These are phyloP conservation scores for Cataglyphis albicans DNA, from an alignment of 2,888 invertebrate species.

Conservation along the genomic window DNA sequence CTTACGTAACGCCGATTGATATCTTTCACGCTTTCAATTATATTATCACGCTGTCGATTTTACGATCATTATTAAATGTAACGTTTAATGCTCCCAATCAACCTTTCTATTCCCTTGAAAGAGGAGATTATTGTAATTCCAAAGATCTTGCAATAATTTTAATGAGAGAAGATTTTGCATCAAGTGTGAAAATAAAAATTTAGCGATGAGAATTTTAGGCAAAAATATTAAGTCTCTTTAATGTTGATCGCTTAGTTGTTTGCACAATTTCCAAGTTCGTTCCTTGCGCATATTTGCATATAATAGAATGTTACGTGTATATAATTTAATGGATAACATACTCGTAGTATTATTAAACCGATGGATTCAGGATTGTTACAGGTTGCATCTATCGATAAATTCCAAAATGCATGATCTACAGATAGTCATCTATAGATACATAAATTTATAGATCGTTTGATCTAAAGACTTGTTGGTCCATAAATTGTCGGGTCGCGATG, in stretches of 20 bases:
- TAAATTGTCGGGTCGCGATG: constrained; percentile 15
- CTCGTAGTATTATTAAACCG: constrained; percentile 17
- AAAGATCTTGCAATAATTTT: background rate
- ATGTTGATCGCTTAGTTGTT: constrained; percentile 20
- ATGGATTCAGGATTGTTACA: background rate
- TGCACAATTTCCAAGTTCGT: background rate
- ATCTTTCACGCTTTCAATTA: constrained; percentile 24
- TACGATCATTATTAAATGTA: constrained; percentile 14
- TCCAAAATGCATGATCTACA: constrained; percentile 25
- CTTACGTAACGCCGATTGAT: constrained; percentile 32
- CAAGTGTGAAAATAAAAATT: background rate
- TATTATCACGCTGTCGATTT: constrained; percentile 15
- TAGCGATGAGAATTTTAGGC: background rate
- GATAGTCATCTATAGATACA: constrained; percentile 36
- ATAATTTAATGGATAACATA: background rate
- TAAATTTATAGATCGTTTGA: constrained; percentile 41
- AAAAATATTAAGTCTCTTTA: background rate
- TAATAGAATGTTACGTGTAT: constrained; percentile 17
- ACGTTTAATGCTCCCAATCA: background rate
- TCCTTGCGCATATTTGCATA: constrained; percentile 5
- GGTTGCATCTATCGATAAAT: constrained; percentile 12
- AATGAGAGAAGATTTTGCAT: background rate
- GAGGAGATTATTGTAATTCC: background rate
- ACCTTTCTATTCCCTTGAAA: background rate
- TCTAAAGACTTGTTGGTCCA: constrained; percentile 1